Conservation (phyloP, 2,797 vertebrate genomes). For the Myotis pilosus region DNA sequence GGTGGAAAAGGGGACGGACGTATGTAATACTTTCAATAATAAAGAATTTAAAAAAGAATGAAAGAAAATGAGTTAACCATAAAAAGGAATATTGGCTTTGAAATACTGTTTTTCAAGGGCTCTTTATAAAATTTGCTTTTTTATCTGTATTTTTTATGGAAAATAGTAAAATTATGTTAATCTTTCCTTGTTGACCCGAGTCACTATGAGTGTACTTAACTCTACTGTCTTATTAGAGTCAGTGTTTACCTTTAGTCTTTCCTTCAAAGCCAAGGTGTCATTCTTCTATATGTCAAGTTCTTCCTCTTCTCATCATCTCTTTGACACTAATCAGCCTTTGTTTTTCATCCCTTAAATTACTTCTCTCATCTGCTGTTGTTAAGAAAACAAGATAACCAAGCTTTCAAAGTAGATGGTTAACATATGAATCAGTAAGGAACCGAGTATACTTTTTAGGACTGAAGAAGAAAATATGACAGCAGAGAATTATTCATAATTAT, state of each 20-base stretch:
- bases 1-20: too few relatives aligned
- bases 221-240: background rate
- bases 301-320: background rate
- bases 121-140: background rate
- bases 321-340: background rate
- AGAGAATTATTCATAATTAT: background rate
- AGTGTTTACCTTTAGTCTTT: background rate
- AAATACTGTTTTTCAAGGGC: background rate
- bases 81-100: background rate
- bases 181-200: background rate
- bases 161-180: background rate
- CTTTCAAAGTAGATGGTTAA: background rate
- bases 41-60: too few relatives aligned
- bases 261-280: background rate
- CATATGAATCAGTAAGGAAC: background rate
- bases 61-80: too few relatives aligned
- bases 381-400: constrained; percentile 13
- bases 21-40: too few relatives aligned
- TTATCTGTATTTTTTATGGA: background rate
- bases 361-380: background rate
- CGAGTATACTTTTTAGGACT: background rate
- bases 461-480: background rate
- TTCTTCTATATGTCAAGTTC: background rate
- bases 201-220: background rate
- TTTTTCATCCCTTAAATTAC: background rate